Evolutionary conservation across 2,797 vertebrate genomes (phyloP).

Genomic region (Leptodactylus fallax): DNA sequence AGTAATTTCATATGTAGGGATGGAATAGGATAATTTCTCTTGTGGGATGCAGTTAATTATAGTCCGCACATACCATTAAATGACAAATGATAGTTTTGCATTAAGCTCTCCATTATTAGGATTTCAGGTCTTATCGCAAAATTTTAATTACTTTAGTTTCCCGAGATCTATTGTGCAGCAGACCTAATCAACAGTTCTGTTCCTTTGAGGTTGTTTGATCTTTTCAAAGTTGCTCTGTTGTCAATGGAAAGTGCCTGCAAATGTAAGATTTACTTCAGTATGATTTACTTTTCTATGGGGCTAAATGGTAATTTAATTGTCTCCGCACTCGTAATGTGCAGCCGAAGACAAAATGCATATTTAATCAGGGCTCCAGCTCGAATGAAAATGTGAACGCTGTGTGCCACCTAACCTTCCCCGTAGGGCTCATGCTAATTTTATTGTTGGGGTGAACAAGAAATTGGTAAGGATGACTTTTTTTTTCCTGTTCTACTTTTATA

Average conservation of each 20-base stretch:
- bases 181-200: conserved; percentile 65
- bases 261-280: conserved; percentile 65
- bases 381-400: conserved; percentile 19
- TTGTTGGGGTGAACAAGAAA: conserved; percentile 39
- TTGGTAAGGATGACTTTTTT: conserved; percentile 1
- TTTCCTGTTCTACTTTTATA: not conserved
- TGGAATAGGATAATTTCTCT: conserved; percentile 65
- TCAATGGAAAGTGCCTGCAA: conserved; percentile 64
- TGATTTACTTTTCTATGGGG: conserved; percentile 61
- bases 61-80: conserved; percentile 58
- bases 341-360: conserved; percentile 53
- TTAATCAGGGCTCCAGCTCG: conserved; percentile 48
- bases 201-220: conserved; percentile 67
- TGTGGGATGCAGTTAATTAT: conserved; percentile 67
- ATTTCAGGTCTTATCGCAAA: conserved; percentile 68
- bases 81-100: conserved; percentile 67
- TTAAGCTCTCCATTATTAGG: conserved; percentile 69
- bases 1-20: conserved; percentile 56
- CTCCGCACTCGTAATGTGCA: conserved; percentile 59
- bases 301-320: conserved; percentile 68
- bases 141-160: conserved; percentile 70
- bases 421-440: conserved; percentile 44
- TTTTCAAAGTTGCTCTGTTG: conserved; percentile 66
- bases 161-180: conserved; percentile 66
- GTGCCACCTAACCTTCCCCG: conserved; percentile 40